Evolutionary conservation across 1,140 invertebrate genomes (phyloP).

Genomic region (Cylas formicarius): DNA sequence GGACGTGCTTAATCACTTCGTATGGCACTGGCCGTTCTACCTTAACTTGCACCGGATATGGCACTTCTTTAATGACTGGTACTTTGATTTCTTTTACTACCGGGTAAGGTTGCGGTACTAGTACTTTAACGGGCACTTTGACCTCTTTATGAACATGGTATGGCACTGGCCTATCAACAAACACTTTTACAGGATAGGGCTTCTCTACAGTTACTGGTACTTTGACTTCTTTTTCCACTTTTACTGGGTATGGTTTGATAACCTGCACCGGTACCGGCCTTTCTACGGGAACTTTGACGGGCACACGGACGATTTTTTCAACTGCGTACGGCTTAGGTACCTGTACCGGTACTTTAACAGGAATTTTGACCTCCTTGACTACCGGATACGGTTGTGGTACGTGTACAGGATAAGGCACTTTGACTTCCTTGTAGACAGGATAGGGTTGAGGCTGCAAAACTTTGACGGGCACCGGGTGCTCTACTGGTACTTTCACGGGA

Average conservation of each 20-base stretch:
- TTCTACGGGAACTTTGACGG: conserved; percentile 59
- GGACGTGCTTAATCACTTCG: conserved; percentile 60
- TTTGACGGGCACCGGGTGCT: conserved; percentile 56
- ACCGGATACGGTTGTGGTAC: conserved; percentile 68
- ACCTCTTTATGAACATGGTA: conserved; percentile 53
- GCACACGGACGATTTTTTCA: conserved; percentile 57
- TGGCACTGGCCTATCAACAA: conserved; percentile 58
- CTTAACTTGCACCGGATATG: conserved; percentile 54
- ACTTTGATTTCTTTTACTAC: conserved; percentile 62
- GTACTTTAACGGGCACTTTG: conserved; percentile 47
- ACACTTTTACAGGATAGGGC: conserved; percentile 57
- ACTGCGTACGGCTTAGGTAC: conserved; percentile 57
- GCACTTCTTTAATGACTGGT: conserved; percentile 55
- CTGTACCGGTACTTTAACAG: conserved; percentile 56
- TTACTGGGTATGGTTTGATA: conserved; percentile 61
- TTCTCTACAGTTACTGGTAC: conserved; percentile 62
- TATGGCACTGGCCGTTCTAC: conserved; percentile 57
- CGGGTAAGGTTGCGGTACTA: conserved; percentile 58
- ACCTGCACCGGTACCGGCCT: conserved; percentile 55
- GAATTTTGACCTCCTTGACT: conserved; percentile 54
- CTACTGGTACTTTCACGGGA: conserved; percentile 63
- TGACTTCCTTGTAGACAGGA: conserved; percentile 59
- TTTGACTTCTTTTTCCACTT: conserved; percentile 65
- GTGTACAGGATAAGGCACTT: conserved; percentile 58
- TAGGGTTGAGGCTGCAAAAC: conserved; percentile 58